phyloP scores from a whole-genome alignment of 2,888 invertebrate species.

The Nomada ferruginata region DNA sequence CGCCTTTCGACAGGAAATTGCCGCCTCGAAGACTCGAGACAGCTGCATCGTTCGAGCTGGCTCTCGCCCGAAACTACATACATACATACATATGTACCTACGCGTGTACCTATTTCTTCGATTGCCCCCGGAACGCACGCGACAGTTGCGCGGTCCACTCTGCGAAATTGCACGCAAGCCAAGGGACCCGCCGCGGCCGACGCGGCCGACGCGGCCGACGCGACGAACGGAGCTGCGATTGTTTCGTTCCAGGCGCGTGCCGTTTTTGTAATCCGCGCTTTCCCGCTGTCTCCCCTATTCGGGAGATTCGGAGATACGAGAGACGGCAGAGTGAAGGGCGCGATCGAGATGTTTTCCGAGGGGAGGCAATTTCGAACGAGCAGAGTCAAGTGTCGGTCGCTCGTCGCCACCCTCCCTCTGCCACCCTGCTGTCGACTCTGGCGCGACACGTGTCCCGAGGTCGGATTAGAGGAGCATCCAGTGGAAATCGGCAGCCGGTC shows the following conservation, averaged over 20 bases:
- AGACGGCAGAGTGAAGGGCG: not conserved
- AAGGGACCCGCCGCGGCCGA: not conserved
- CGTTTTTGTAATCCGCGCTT: constrained; percentile 11
- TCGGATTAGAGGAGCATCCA: constrained; percentile 68
- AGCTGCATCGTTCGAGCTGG: constrained; percentile 37
- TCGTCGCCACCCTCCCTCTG: constrained; percentile 70
- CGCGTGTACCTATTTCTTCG: not conserved
- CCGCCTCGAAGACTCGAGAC: constrained; percentile 38
- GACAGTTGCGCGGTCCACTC: constrained; percentile 13
- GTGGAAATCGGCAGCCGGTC: constrained; percentile 68
- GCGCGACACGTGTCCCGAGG: constrained; percentile 72
- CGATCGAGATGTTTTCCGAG: constrained; percentile 56
- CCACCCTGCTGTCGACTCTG: constrained; percentile 42
- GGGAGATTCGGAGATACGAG: not conserved
- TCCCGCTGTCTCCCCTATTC: not conserved
- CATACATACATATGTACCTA: no score
- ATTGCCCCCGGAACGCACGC: not conserved
- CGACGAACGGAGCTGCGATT: not conserved
- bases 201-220: not conserved
- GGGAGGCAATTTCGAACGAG: constrained; percentile 58
- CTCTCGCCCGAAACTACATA: not conserved
- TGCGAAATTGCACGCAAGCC: constrained; percentile 15
- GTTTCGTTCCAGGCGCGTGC: constrained; percentile 20
- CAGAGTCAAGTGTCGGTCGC: constrained; percentile 79
- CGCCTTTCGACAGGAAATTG: constrained; percentile 54